Evolutionary conservation across 2,797 vertebrate species (phyloP).

Genomic region (Brotula barbata): DNA sequence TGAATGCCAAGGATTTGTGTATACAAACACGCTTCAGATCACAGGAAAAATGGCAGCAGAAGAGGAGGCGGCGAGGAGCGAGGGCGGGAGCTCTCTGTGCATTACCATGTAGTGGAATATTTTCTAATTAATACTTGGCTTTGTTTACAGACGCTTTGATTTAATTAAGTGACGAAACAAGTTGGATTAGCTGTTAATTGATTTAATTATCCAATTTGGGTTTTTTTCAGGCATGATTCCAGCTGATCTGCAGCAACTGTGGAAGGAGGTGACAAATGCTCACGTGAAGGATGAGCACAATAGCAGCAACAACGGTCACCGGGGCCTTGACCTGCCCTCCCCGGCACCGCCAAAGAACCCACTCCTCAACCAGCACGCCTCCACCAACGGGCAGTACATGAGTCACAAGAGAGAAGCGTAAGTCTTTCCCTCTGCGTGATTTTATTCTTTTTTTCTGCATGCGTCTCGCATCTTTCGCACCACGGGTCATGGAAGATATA

Average conservation of each 20-base stretch:
- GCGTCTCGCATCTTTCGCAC: background rate
- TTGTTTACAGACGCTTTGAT: slow-evolving; percentile 98
- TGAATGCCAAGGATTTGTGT: slow-evolving; percentile 83
- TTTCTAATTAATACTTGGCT: slow-evolving; percentile 87
- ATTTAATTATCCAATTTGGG: slow-evolving; percentile 99
- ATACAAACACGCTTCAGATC: slow-evolving; percentile 80
- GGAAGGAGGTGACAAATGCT: slow-evolving; percentile 96
- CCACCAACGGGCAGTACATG: slow-evolving; percentile 94
- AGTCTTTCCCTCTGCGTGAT: slow-evolving; percentile 28
- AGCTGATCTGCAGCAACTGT: slow-evolving; percentile 98
- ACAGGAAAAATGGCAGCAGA: slow-evolving; percentile 60
- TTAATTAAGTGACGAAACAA: slow-evolving; percentile 96
- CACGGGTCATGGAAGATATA: slow-evolving; percentile 11
- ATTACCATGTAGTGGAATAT: slow-evolving; percentile 76
- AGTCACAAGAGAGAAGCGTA: slow-evolving; percentile 96
- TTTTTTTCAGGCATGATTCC: slow-evolving; percentile 99
- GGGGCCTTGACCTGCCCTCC: slow-evolving; percentile 94
- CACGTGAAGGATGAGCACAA: slow-evolving; percentile 89
- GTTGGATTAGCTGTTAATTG: slow-evolving; percentile 97
- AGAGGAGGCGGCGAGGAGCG: slow-evolving; percentile 34
- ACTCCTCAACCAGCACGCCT: slow-evolving; percentile 90
- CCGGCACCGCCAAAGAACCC: slow-evolving; percentile 89
- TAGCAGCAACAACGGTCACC: slow-evolving; percentile 90
- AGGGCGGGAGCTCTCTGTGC: slow-evolving; percentile 55
- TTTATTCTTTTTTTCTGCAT: background rate